Percentiles rank a stretch among this genome's conserved stretches.
phyloP scores from a whole-genome alignment of 2,113 vertebrate genomes.

The Erythrolamprus reginae region DNA sequence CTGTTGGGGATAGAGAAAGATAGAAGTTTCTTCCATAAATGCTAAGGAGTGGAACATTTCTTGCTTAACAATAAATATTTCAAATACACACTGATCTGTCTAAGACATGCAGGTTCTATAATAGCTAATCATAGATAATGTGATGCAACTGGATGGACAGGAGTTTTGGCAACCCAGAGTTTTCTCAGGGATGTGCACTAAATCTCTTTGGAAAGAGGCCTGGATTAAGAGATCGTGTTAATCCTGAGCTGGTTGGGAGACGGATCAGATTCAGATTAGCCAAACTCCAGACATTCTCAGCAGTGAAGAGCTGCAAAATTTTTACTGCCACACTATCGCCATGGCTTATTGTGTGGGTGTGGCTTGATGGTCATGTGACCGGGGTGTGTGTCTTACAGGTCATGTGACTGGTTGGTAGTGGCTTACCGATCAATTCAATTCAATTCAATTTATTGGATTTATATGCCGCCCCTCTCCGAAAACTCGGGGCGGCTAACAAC shows the following conservation, averaged over 20 bases:
- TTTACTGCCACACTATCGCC: too few relatives aligned
- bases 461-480: too few relatives aligned
- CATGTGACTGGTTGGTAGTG: too few relatives aligned
- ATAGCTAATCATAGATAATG: not conserved
- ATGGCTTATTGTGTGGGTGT: too few relatives aligned
- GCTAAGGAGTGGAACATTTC: not conserved
- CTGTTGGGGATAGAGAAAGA: not conserved
- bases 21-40: not conserved
- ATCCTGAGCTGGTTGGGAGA: not conserved
- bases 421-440: too few relatives aligned
- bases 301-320: too few relatives aligned
- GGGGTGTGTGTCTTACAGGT: too few relatives aligned
- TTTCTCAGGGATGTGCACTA: not conserved
- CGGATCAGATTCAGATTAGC: not conserved
- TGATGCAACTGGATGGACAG: not conserved
- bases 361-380: too few relatives aligned
- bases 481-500: too few relatives aligned
- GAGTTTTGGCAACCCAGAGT: not conserved
- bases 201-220: not conserved
- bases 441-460: too few relatives aligned
- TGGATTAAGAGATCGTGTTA: not conserved
- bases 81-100: not conserved
- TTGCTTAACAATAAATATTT: not conserved
- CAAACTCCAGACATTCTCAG: not conserved
- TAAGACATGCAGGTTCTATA: not conserved